Percentiles rank a stretch among this genome's conserved stretches.
Evolutionary conservation across 2,113 vertebrate genomes (phyloP).

Genomic region (Sander vitreus): DNA sequence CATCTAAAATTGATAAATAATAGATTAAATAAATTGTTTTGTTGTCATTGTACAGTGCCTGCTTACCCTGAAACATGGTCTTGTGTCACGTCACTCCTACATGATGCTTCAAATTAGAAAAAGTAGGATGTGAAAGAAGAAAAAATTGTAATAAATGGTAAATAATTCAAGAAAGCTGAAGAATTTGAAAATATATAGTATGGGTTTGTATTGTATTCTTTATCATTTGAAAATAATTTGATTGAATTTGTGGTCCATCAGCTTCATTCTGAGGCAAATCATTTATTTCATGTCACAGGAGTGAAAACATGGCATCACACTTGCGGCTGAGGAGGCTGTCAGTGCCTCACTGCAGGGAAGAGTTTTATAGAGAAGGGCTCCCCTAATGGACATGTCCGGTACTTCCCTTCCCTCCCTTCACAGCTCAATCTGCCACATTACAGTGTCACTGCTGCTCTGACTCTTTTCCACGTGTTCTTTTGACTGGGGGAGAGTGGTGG

Average conservation of each 20-base stretch:
- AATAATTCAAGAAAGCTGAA: not conserved
- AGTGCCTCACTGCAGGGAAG: not conserved
- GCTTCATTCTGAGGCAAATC: not conserved
- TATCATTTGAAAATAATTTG: not conserved
- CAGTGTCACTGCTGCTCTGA: conserved; percentile 23
- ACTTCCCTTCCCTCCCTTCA: not conserved
- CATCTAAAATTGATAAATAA: not conserved
- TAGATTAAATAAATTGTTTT: not conserved
- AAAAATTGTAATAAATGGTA: not conserved
- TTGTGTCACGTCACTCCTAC: not conserved
- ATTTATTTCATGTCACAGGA: not conserved
- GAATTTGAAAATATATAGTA: not conserved
- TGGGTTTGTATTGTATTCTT: not conserved
- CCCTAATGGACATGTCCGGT: conserved; percentile 57
- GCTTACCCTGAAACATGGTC: not conserved
- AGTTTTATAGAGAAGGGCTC: conserved; percentile 73
- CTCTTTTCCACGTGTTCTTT: conserved; percentile 34
- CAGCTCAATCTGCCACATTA: conserved; percentile 6
- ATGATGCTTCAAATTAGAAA: not conserved
- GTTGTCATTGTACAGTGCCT: not conserved
- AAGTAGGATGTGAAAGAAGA: not conserved
- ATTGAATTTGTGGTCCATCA: not conserved
- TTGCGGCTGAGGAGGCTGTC: not conserved
- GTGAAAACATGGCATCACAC: not conserved
- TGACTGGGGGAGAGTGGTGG: conserved; percentile 19